phyloP scores from a whole-genome alignment of 2,888 invertebrate genomes.

The Rapana venosa region DNA sequence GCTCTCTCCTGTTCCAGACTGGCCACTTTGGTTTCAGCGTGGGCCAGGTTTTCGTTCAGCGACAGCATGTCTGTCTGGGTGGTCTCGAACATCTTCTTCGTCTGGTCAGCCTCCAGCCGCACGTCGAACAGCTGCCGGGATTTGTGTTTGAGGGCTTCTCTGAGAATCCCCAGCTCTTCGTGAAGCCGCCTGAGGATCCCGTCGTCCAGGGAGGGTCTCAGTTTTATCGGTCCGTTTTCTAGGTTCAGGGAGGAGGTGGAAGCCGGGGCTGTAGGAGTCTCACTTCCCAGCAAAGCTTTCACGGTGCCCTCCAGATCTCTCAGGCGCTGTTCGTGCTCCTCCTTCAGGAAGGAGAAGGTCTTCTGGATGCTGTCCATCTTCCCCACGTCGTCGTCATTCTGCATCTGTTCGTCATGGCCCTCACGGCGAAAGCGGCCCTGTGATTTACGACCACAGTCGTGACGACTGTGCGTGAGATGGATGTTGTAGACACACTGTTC shows the following conservation, averaged over 20 bases:
- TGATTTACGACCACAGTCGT: background rate
- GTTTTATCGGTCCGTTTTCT: background rate
- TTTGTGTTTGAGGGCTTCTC: conserved; percentile 57
- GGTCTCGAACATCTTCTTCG: conserved; percentile 55
- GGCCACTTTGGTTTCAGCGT: conserved; percentile 60
- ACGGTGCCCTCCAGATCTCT: conserved; percentile 51
- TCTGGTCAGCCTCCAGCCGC: conserved; percentile 63
- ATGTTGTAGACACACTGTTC: conserved; percentile 47
- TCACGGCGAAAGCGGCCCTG: background rate
- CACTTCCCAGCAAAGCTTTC: conserved; percentile 28
- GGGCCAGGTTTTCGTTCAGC: conserved; percentile 58
- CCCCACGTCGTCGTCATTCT: conserved; percentile 47
- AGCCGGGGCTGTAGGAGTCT: background rate
- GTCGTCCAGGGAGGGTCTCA: conserved; percentile 5
- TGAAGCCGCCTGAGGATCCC: conserved; percentile 51
- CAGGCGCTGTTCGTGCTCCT: conserved; percentile 52
- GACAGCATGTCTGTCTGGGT: conserved; percentile 60
- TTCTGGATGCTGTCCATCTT: conserved; percentile 50
- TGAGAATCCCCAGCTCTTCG: conserved; percentile 61
- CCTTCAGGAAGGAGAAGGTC: conserved; percentile 49
- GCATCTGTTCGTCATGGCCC: conserved; percentile 28
- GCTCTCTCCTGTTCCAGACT: conserved; percentile 61
- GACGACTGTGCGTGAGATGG: conserved; percentile 40
- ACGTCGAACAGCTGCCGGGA: conserved; percentile 59
- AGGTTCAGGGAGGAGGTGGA: background rate